Conservation (phyloP, 2,797 vertebrate species). For the Dallia pectoralis region DNA sequence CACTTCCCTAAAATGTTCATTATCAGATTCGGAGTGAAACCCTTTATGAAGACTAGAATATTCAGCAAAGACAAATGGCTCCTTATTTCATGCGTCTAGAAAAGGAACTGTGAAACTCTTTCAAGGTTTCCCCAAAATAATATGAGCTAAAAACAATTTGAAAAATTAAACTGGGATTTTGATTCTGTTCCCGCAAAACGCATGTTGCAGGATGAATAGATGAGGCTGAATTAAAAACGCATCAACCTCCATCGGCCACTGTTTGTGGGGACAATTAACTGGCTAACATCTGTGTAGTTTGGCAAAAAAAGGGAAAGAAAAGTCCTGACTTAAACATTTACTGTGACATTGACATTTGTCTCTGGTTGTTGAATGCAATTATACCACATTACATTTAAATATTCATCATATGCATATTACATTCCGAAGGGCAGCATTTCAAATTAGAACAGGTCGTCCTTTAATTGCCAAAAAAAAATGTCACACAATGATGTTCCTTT, state of each 20-base stretch:
- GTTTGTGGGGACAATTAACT: slow-evolving; percentile 36
- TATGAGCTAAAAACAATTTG: not conserved
- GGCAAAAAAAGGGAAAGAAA: slow-evolving; percentile 39
- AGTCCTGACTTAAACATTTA: slow-evolving; percentile 53
- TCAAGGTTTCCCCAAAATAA: not conserved
- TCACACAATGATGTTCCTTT: slow-evolving; percentile 65
- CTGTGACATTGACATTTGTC: slow-evolving; percentile 44
- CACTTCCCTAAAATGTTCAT: not conserved
- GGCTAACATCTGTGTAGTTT: slow-evolving; percentile 13
- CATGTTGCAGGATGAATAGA: not conserved
- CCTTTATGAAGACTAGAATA: not conserved
- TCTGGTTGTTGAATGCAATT: slow-evolving; percentile 59
- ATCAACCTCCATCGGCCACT: not conserved
- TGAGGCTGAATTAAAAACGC: not conserved
- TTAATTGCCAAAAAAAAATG: slow-evolving; percentile 72
- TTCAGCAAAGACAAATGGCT: not conserved
- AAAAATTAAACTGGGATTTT: not conserved
- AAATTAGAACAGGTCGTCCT: slow-evolving; percentile 71
- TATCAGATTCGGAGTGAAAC: not conserved
- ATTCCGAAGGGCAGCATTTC: slow-evolving; percentile 68
- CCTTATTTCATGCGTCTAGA: not conserved
- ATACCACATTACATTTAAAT: slow-evolving; percentile 68
- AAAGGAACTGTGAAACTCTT: not conserved
- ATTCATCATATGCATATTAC: slow-evolving; percentile 75
- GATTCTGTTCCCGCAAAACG: not conserved